Base-by-base conservation (phyloP, 1,140 invertebrate species). In the Neodiprion fabricii region DNA sequence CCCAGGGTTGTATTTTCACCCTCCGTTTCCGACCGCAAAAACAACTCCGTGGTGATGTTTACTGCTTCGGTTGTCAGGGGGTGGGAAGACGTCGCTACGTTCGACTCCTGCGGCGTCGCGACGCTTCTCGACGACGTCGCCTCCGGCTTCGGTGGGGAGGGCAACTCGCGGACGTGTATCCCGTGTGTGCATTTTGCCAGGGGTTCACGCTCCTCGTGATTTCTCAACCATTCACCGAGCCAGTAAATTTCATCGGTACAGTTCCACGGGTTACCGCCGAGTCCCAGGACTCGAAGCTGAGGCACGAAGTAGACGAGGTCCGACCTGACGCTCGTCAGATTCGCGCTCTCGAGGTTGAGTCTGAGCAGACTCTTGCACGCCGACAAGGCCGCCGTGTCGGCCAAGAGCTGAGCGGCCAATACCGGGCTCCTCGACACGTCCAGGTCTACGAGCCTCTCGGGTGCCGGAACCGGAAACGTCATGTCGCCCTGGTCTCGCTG, bases 381-480 rank as follows among this genome's bases (percentile, higher is more conserved):
- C 23, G 92, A 92, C 67, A 96, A 85, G 8, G 93, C 91, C 1
- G 93, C 92, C 21, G 92, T 91, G 78, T 94, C 93, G 10, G 90
- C 89, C 67, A 96, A 82, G 28, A 95, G 87, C 81, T 92, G 92
- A 66, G 90, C 87, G 1, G 93, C 92, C 49, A 96, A 86, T 9
- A 90, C 89, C 0, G 94, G 91, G 81, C 95, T 96, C 74, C 91
- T 90, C 75, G 94, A 92, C 65, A 96, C 85, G 83, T 96, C 92
- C 47, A 97, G 88, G 73, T 88, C 90, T 79, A 93, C 89, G 47
- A 97, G 88, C 81, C 91, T 90, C 80, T 93, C 92, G 7, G 94
- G 91, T 21, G 92, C 89, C 11, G 92, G 90, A 71, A 94, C 89
- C 1, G 93, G 93, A 86, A 94, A 94, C 65, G 91, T 90, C 79